A percentile compares a stretch with the other conserved stretches of the same genome.
Conservation (phyloP, 2,113 vertebrate genomes). For the Megaceryle maxima region DNA sequence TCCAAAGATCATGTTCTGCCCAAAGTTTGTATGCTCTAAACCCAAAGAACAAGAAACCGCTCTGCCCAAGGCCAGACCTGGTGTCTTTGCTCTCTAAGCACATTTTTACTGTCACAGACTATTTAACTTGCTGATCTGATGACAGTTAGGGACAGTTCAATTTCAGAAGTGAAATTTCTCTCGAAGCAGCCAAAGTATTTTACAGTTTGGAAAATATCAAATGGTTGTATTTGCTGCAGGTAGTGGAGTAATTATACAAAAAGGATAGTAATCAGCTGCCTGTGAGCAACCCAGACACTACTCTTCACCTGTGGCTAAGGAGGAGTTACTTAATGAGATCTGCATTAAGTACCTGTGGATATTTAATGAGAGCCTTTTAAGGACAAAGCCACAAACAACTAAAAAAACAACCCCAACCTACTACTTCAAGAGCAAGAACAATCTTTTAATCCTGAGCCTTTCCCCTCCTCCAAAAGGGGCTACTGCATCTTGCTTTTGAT, state of each 20-base stretch:
- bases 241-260: background rate
- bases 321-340: background rate
- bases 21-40: background rate
- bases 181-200: background rate
- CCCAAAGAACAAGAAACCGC: background rate
- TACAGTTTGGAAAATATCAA: background rate
- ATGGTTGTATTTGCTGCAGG: background rate
- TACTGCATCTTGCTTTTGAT: background rate
- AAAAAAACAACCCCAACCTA: background rate
- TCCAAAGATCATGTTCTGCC: accelerated
- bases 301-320: conserved; percentile 37
- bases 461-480: background rate
- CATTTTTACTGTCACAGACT: background rate
- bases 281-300: conserved; percentile 9
- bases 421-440: background rate
- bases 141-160: background rate
- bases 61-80: background rate
- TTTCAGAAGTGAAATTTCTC: background rate
- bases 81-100: background rate
- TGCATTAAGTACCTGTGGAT: background rate
- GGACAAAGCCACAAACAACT: conserved; percentile 20
- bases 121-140: background rate
- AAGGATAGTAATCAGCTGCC: conserved; percentile 9
- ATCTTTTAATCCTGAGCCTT: background rate
- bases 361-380: background rate